phyloP scores from a whole-genome alignment of 2,888 invertebrate species.

The Protophormia terraenovae region DNA sequence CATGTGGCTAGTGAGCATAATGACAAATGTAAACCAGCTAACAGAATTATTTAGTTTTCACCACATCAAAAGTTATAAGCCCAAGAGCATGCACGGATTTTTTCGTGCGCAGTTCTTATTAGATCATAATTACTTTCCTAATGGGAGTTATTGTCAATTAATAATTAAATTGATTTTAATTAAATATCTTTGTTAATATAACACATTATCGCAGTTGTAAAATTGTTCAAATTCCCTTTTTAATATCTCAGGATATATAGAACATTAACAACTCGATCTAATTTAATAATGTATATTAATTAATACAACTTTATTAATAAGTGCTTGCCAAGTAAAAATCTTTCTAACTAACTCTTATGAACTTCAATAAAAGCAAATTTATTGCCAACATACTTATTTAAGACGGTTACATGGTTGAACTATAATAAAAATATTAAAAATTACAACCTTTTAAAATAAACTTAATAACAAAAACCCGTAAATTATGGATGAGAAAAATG shows the following conservation, averaged over 20 bases:
- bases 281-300: constrained; percentile 26
- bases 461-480: constrained; percentile 29
- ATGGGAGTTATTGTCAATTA: too few species aligned
- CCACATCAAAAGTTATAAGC: too few species aligned
- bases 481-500: constrained; percentile 56
- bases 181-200: not conserved
- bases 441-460: constrained; percentile 23
- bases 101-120: too few species aligned
- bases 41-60: too few species aligned
- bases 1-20: too few species aligned
- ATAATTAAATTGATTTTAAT: not conserved
- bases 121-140: too few species aligned
- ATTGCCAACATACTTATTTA: constrained; percentile 20
- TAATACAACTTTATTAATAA: constrained; percentile 37
- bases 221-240: not conserved
- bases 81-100: too few species aligned
- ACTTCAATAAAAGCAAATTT: constrained; percentile 45
- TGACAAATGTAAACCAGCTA: too few species aligned
- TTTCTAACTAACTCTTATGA: not conserved
- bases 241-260: not conserved
- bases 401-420: constrained; percentile 32
- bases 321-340: not conserved
- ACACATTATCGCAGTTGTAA: not conserved
- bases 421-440: constrained; percentile 34
- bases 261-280: not conserved